Base-by-base conservation (phyloP, 2,113 vertebrate species). In the Anarhynchus alexandrinus region DNA sequence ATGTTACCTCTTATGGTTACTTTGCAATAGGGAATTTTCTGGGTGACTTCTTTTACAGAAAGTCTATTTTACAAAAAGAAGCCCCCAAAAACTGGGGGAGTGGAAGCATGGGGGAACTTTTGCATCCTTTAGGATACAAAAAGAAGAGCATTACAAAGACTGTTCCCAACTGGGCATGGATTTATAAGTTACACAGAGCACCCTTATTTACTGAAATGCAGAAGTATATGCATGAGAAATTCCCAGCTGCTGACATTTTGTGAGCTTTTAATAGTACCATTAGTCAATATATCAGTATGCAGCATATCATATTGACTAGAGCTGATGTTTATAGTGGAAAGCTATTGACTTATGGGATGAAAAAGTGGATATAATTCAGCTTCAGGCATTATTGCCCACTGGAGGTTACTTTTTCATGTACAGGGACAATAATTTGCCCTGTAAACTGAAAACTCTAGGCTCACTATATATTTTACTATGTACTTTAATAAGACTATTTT, bases 281-380 rank as follows among this genome's bases (percentile, higher is more conserved):
- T 96, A 96, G 96, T 97, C 96, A 97, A 96, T 97, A 96, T 95
- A 97, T 97, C 96, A 96, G 93, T 94, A 96, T 95, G 96, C 93
- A 90, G 94, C 92, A 96, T 96, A 97, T 96, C 95, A 96, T 96
- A 96, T 96, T 96, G 96, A 96, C 96, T 97, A 81, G 90, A 95
- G 71, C 86, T 97, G 95, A 97, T 97, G 96, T 96, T 97, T 97
- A 96, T 97, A 96, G 96, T 96, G 94, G 88, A 96, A 96, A 96
- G 82, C 93, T 97, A 97, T 96, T 96, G 96, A 97, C 92, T 97
- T 96, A 97, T 94, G 85, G 90, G 82, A 94, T 96, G 93, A 96
- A 96, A 96, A 96, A 96, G 90, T 96, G 79, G 90, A 91, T 96
- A 97, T 96, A 97, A 96, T 95, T 96, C 96, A 97, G 93, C 93